Percentiles rank a stretch among this genome's conserved stretches.
phyloP scores from a whole-genome alignment of 2,888 invertebrate genomes.

The Nomada fucata region DNA sequence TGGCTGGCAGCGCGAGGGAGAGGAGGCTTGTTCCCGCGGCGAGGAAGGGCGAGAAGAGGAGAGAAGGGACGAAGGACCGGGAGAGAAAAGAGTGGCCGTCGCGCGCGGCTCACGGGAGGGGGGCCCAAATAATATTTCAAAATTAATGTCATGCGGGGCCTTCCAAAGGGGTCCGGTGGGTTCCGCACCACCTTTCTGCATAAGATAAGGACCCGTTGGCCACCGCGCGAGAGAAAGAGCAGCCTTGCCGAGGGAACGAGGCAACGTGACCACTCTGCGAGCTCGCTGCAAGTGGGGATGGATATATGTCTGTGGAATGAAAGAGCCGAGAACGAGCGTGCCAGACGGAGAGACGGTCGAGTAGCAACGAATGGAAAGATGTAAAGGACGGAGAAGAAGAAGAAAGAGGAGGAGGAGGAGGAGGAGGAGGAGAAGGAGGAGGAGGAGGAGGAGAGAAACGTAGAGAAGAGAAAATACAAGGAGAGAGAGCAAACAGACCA shows the following conservation, averaged over 20 bases:
- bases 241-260: conserved; percentile 36
- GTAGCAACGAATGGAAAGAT: conserved; percentile 28
- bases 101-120: conserved; percentile 50
- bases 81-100: conserved; percentile 41
- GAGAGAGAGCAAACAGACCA: conserved; percentile 43
- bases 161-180: conserved; percentile 74
- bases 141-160: conserved; percentile 81
- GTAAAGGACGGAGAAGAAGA: conserved; percentile 8
- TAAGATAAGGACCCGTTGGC: conserved; percentile 74
- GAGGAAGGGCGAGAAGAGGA: not conserved
- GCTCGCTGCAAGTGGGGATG: conserved; percentile 35
- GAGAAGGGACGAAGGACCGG: not conserved
- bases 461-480: conserved; percentile 20
- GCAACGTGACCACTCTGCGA: conserved; percentile 45
- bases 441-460: not conserved
- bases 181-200: conserved; percentile 72
- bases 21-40: not conserved
- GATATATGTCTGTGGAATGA: conserved; percentile 53
- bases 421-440: not conserved
- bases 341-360: conserved; percentile 1
- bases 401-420: conserved; percentile 9
- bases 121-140: conserved; percentile 82
- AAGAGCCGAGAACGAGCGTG: conserved; percentile 36
- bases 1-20: not conserved
- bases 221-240: conserved; percentile 56